Evolutionary conservation across 2,113 vertebrate species (phyloP).

Genomic region (Pachypanchax playfairii): DNA sequence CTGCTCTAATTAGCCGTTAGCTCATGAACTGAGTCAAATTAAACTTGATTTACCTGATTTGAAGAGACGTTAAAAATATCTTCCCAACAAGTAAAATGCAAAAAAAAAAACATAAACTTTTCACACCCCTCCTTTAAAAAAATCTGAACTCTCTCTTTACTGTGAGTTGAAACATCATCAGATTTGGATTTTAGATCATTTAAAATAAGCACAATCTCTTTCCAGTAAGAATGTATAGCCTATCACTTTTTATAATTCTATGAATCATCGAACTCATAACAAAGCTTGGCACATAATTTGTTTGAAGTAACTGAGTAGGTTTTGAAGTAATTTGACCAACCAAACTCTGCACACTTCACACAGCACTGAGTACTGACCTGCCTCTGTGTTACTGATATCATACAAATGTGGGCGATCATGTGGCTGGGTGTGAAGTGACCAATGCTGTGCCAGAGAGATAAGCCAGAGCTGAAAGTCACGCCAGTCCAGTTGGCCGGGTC

Average conservation of each 20-base stretch:
- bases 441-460: slow-evolving; percentile 83
- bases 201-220: background rate
- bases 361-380: slow-evolving; percentile 16
- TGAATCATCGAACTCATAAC: background rate
- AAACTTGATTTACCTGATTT: too few relatives aligned
- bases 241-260: background rate
- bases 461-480: slow-evolving; percentile 84
- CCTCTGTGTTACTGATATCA: slow-evolving; percentile 11
- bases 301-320: background rate
- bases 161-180: background rate
- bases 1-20: too few relatives aligned
- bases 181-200: background rate
- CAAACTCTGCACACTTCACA: slow-evolving; percentile 8
- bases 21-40: too few relatives aligned
- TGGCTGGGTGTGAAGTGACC: slow-evolving; percentile 80
- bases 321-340: background rate
- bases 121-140: background rate
- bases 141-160: background rate
- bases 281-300: slow-evolving; percentile 17
- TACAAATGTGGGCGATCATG: slow-evolving; percentile 47
- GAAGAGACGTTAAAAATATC: too few relatives aligned
- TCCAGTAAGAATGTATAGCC: background rate
- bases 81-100: too few relatives aligned
- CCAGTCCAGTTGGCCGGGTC: slow-evolving; percentile 79
- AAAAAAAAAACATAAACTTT: too few relatives aligned